Conservation (phyloP, 2,113 vertebrate genomes). For the Tachysurus fulvidraco region DNA sequence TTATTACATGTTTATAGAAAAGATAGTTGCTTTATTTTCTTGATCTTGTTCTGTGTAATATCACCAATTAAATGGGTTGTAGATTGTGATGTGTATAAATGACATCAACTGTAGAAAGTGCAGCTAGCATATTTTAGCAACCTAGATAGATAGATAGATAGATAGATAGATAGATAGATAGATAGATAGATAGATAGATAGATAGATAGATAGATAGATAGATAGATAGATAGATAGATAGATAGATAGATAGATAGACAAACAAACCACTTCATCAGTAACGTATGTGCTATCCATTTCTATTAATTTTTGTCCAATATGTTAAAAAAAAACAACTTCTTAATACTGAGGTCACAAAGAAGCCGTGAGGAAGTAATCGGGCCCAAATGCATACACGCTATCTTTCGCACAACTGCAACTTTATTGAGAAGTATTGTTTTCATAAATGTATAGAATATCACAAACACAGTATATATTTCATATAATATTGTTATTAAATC, state of each 20-base stretch:
- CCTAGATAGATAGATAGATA: background rate
- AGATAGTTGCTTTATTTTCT: background rate
- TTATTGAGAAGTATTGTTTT: conserved; percentile 37
- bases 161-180: background rate
- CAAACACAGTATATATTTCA: conserved; percentile 33
- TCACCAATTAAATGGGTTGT: background rate
- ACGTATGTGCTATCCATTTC: background rate
- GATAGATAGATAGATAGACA: background rate
- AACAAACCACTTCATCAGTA: background rate
- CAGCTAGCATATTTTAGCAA: background rate
- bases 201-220: background rate
- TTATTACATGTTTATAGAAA: background rate
- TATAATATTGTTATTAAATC: conserved; percentile 28
- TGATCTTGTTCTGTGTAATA: background rate
- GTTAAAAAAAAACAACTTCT: background rate
- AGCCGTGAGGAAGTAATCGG: background rate
- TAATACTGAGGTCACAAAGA: background rate
- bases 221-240: too few relatives aligned
- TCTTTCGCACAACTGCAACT: conserved; percentile 8
- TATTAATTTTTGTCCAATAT: background rate
- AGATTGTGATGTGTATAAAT: background rate
- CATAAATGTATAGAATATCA: conserved; percentile 37
- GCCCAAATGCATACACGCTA: conserved; percentile 1
- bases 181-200: background rate
- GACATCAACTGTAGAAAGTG: background rate